Percentiles rank a stretch among this genome's conserved stretches.
Evolutionary conservation across 64 coral and sea anemone genomes (phyloP).

Genomic region (Acropora tenuis): DNA sequence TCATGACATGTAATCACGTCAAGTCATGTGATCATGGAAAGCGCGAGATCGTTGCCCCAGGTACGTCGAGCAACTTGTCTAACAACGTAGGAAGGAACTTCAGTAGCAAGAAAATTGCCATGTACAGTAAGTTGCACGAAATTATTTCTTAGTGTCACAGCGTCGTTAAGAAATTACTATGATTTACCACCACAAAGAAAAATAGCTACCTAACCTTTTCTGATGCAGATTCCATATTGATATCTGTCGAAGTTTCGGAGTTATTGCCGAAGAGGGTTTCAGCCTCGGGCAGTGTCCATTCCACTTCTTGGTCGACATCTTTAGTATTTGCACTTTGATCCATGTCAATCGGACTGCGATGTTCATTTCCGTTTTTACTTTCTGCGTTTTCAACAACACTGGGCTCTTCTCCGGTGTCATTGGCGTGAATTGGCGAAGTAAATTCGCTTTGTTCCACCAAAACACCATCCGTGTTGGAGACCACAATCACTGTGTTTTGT

Average conservation of each 20-base stretch:
- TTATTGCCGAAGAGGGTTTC: neutral
- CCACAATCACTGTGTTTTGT: constrained; percentile 1
- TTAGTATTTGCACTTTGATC: neutral
- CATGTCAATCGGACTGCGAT: neutral
- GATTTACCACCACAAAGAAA: neutral
- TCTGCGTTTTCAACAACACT: neutral
- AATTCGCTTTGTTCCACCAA: neutral
- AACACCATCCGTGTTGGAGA: neutral
- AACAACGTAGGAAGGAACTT: no score
- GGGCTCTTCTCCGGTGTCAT: neutral
- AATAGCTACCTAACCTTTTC: neutral
- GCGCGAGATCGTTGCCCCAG: no score
- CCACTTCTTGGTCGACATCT: neutral
- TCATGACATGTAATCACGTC: no score
- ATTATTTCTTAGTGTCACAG: no score
- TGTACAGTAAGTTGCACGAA: no score
- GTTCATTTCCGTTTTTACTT: neutral
- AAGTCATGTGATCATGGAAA: no score
- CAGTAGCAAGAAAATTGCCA: no score
- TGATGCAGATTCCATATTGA: neutral
- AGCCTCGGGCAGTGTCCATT: neutral
- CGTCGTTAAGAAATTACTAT: no score
- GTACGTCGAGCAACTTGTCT: no score
- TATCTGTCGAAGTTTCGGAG: neutral
- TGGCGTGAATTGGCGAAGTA: neutral